Evolutionary conservation across 2,888 invertebrate genomes (phyloP), one percentile per base, ranked within the genome.

Genomic region (Drosophila merina): DNA sequence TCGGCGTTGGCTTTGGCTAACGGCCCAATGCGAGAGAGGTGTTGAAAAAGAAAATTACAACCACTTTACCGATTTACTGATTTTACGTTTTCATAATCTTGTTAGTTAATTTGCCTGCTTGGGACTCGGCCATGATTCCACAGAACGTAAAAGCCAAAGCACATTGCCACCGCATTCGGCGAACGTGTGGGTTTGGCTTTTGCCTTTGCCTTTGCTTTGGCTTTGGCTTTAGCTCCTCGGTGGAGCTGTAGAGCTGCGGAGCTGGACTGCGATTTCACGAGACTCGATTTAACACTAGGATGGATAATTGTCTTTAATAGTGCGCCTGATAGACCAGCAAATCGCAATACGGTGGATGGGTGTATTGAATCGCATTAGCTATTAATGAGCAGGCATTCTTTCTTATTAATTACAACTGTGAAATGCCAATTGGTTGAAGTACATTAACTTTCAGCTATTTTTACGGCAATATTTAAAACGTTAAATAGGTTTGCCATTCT

Each of bases 1-100:
- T 26, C 42, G 54, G 28, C 54, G 31, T 25, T 10, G 54, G 38
- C 51, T 28, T 42, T 59, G 69, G 86, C 86, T 88, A 83, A 76
- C 79, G 81, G 81, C 66, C 84, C 84, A 82, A 88, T 88, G 80
- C 75, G 82, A 76, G 77, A 83, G 90, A 90, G 91, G 90, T 90
- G 90, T 91, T 90, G 90, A 90, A 90, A 91, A 89, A 88, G 84
- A 87, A 89, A 89, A 90, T 91, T 91, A 90, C 89, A 87, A 88
- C 90, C 90, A 89, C 89, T 88, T 89, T 88, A 84, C 86, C 86
- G 89, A 89, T 90, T 89, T 89, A 86, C 89, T 90, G 90, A 89
- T 90, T 89, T 89, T 89, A 88, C 87, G 86, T 87, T 87, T 87
- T 89, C 89, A 85, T 89, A 87, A 88, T 88, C 87, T 88, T 87